Percentiles rank a stretch among this genome's conserved stretches.
Evolutionary conservation across 2,113 vertebrate genomes (phyloP).

Genomic region (Antechinus flavipes): DNA sequence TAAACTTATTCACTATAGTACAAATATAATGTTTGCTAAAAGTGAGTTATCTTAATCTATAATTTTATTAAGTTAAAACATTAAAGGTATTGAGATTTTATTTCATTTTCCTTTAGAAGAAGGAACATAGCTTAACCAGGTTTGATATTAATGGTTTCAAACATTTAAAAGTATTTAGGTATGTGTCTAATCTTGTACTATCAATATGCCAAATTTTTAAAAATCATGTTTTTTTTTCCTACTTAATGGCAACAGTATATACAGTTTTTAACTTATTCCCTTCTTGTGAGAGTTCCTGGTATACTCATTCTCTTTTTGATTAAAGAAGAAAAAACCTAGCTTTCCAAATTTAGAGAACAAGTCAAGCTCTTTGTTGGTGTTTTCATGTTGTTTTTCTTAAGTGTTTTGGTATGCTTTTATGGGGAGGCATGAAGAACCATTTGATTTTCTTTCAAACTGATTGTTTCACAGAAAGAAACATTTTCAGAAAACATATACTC

Average conservation of each 20-base stretch:
- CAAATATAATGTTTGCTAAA: conserved; percentile 52
- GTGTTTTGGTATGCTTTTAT: background rate
- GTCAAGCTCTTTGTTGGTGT: background rate
- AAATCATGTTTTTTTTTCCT: conserved; percentile 40
- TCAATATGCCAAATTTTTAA: conserved; percentile 40
- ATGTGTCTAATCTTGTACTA: conserved; percentile 21
- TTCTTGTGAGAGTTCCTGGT: conserved; percentile 62
- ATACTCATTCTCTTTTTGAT: conserved; percentile 40
- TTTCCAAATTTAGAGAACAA: background rate
- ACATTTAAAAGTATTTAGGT: conserved; percentile 32
- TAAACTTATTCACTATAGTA: conserved; percentile 59
- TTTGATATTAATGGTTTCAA: conserved; percentile 45
- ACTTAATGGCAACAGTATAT: conserved; percentile 66
- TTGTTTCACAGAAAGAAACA: background rate
- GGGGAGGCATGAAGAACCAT: background rate
- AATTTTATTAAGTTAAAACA: conserved; percentile 50
- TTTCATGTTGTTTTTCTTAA: background rate
- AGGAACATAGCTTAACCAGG: conserved; percentile 48
- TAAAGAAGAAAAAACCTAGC: background rate
- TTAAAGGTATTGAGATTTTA: conserved; percentile 50
- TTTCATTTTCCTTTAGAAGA: conserved; percentile 56
- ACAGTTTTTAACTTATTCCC: conserved; percentile 60
- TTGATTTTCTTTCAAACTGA: background rate
- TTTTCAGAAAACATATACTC: background rate
- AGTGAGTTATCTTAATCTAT: conserved; percentile 52